Evolutionary conservation across 1,140 invertebrate species (phyloP).

Genomic region (Drosophila truncata): DNA sequence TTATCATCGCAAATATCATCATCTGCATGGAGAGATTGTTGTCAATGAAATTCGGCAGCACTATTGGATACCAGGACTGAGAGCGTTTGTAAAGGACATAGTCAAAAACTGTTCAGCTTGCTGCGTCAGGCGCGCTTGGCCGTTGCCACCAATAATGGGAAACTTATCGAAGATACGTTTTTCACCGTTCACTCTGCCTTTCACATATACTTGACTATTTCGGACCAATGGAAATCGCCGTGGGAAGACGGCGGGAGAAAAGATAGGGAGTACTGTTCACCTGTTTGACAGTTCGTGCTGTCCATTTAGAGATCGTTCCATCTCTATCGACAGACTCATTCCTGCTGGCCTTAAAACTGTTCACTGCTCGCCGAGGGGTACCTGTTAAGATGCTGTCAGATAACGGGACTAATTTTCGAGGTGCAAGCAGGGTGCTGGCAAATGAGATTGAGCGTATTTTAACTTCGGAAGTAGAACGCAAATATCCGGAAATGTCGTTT

Average conservation of each 20-base stretch:
- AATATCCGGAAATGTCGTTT: too few relatives aligned
- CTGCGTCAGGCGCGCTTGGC: neutral
- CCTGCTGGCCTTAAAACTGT: neutral
- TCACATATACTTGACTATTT: neutral
- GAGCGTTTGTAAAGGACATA: neutral
- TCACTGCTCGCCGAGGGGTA: neutral
- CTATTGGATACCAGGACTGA: neutral
- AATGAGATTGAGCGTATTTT: neutral
- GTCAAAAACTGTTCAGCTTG: neutral
- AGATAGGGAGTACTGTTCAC: neutral
- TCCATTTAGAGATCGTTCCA: neutral
- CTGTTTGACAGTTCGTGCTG: neutral
- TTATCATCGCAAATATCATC: neutral
- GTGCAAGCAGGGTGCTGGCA: neutral
- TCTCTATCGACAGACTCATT: neutral
- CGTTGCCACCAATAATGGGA: neutral
- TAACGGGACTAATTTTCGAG: neutral
- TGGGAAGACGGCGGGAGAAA: neutral
- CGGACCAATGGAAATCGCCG: neutral
- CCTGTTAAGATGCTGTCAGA: neutral
- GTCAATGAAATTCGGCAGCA: neutral
- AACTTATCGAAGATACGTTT: neutral
- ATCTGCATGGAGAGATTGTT: neutral
- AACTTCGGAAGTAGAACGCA: neutral
- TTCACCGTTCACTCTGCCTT: neutral